Base-by-base conservation (phyloP, 2,888 invertebrate species). In the Endotricha flammealis region DNA sequence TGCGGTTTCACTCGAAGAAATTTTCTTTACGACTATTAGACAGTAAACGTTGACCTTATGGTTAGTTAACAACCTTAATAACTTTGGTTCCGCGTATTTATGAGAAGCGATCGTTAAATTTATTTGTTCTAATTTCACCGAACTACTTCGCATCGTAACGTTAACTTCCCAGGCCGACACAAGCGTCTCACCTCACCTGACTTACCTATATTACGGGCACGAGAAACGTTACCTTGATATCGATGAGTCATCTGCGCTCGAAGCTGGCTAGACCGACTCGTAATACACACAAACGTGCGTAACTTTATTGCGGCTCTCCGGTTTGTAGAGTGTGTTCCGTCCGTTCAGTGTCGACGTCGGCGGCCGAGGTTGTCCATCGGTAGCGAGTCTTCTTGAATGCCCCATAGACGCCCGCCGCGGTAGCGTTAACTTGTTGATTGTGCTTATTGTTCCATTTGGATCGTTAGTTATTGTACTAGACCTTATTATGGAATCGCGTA, bases 231-330 rank as follows among this genome's bases (percentile, higher is more conserved):
- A 60, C 61, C 63, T 64, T 59, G 62, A 50, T 59, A 56, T 56
- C 53, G 50, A 59, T 82, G 82, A 82, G 65, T 82, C 82, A 82
- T 65, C 56, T 52, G 64, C 48, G 54, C 62, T 50, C 49, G 65
- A 50, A 67, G 72, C 65, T 67, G 64, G 66, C 75, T 70, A 71
- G 69, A 63, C 59, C 55, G 54, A 53, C 46, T 50, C 34, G 39
- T 40, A 38, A 22, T 16, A 29, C n/a, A 29, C 20, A 31, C 20
- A 25, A 25, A 13, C 31, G 17, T 20, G 14, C 32, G 30, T 9
- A 14, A 17, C 10, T 37, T 23, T 38, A 36, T 38, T 38, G 41
- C 39, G 36, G 41, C 35, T 48, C 40, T 43, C 38, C 23, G 14
- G 35, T 2, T 20, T 20, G 20, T n/a, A n/a, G n/a, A n/a, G n/a